phyloP scores from a whole-genome alignment of 2,797 vertebrate species.

The Gastrophryne carolinensis region DNA sequence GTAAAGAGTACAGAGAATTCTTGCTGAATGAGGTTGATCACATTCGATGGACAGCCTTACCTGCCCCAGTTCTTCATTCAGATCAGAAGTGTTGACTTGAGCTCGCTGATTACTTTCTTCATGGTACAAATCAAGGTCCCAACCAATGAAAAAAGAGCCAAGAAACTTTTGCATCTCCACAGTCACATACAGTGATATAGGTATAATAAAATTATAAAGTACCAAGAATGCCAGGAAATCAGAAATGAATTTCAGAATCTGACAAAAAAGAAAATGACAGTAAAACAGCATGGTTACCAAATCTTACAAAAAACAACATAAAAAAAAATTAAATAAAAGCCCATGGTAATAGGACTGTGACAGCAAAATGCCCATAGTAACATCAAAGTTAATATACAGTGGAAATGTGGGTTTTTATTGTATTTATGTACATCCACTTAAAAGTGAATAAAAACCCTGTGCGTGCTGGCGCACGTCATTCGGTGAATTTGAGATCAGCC shows the following conservation, averaged over 20 bases:
- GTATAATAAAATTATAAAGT: conserved; percentile 98
- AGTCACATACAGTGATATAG: conserved; percentile 97
- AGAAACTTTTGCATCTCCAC: conserved; percentile 99
- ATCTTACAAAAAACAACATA: neutral
- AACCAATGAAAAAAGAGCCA: conserved; percentile 96
- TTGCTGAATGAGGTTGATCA: too few species aligned
- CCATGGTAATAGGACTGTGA: neutral
- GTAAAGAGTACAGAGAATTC: too few species aligned
- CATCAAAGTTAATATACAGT: too few species aligned
- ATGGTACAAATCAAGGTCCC: conserved; percentile 97
- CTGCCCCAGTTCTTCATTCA: conserved; percentile 98
- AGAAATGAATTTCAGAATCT: conserved; percentile 97
- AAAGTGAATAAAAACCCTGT: too few species aligned
- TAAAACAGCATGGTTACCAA: too few species aligned
- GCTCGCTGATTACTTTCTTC: conserved; percentile 92
- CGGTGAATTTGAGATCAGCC: too few species aligned
- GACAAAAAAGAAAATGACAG: neutral
- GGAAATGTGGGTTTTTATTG: too few species aligned
- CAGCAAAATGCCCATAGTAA: too few species aligned
- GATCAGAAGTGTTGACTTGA: conserved; percentile 97
- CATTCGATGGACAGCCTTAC: conserved; percentile 66
- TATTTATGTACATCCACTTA: too few species aligned
- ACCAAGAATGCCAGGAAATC: conserved; percentile 98
- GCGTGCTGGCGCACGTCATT: too few species aligned
- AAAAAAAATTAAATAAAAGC: neutral